Conservation (phyloP, 1,140 invertebrate genomes). For the Schlechtendalia chinensis region DNA sequence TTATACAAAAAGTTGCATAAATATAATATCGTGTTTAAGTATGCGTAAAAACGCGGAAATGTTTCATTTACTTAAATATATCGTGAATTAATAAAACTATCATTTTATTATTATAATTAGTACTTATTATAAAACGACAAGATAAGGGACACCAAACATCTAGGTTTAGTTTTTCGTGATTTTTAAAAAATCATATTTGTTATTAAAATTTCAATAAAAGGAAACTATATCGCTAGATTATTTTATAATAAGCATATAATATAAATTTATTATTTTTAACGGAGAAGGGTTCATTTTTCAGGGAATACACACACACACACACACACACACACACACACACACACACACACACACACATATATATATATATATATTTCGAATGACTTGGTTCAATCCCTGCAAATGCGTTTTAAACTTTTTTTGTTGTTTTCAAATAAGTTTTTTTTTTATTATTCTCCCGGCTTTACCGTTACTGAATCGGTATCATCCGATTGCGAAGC, state of each 20-base stretch:
- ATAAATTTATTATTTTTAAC: not conserved
- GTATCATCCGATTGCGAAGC: conserved; percentile 24
- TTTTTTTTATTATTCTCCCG: conserved; percentile 14
- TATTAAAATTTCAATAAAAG: not conserved
- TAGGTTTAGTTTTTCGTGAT: too few species aligned
- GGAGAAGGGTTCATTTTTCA: not conserved
- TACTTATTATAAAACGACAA: too few species aligned
- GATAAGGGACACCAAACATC: too few species aligned
- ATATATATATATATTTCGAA: not conserved
- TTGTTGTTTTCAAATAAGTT: conserved; percentile 40
- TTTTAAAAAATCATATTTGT: not conserved
- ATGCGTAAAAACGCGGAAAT: too few species aligned
- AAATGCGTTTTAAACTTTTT: conserved; percentile 37
- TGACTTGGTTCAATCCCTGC: conserved; percentile 5
- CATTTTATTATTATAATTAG: too few species aligned
- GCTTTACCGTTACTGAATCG: not conserved
- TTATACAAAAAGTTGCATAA: too few species aligned
- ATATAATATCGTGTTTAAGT: too few species aligned
- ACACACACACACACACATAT: too few species aligned
- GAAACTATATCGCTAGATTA: not conserved
- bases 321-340: not conserved
- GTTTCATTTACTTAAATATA: too few species aligned
- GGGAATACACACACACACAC: not conserved
- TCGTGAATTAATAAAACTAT: too few species aligned
- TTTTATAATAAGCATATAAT: not conserved